phyloP scores from a whole-genome alignment of 2,113 vertebrate species.

The Syrrhaptes paradoxus region DNA sequence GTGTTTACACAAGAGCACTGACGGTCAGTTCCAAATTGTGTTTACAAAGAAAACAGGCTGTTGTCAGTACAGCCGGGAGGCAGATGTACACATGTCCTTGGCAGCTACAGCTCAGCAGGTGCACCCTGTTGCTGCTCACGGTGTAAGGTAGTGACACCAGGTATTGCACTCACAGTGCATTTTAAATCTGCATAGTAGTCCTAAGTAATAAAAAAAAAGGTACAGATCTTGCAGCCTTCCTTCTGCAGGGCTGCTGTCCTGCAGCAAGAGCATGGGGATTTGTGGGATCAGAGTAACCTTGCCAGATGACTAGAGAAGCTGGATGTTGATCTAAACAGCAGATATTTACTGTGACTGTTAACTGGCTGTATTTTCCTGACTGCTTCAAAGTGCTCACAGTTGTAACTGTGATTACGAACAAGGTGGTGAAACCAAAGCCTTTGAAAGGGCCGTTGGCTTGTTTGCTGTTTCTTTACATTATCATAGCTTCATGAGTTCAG shows the following conservation, averaged over 20 bases:
- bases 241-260: neutral
- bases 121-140: neutral
- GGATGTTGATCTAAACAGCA: neutral
- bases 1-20: neutral
- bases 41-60: neutral
- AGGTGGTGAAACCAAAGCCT: neutral
- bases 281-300: neutral
- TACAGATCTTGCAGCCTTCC: neutral
- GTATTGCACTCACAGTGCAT: accelerated
- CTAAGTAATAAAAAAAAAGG: neutral
- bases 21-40: neutral
- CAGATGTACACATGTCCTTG: neutral
- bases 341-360: neutral
- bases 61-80: neutral
- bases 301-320: neutral
- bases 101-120: neutral
- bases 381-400: neutral
- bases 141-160: accelerated
- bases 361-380: neutral
- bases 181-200: neutral
- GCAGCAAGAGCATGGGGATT: neutral
- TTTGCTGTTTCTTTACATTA: neutral
- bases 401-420: neutral
- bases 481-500: neutral
- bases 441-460: neutral